Evolutionary conservation across 2,113 vertebrate genomes (phyloP).

Genomic region (Gracilinanus agilis): DNA sequence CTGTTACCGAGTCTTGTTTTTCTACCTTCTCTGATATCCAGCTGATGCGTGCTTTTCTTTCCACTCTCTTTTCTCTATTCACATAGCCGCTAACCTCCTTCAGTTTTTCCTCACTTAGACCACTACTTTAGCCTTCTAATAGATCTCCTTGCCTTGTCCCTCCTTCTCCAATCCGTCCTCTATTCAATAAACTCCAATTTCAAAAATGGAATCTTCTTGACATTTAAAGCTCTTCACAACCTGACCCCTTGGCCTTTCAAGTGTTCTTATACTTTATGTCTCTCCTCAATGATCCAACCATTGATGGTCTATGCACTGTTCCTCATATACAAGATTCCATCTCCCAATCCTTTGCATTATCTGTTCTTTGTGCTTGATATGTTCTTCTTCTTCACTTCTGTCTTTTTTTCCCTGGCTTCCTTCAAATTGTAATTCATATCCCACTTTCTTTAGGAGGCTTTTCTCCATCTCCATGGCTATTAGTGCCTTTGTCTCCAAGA

Average conservation of each 20-base stretch:
- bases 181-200: not conserved
- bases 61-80: not conserved
- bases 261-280: not conserved
- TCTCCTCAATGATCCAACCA: not conserved
- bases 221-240: not conserved
- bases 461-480: not conserved
- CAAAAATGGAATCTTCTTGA: not conserved
- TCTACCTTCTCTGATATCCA: not conserved
- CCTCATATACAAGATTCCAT: not conserved
- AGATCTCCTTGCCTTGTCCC: not conserved
- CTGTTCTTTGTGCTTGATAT: not conserved
- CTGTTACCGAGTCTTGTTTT: not conserved
- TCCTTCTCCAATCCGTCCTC: not conserved
- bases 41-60: not conserved
- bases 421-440: not conserved
- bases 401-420: not conserved
- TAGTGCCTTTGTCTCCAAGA: not conserved
- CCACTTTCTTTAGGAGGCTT: not conserved
- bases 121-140: not conserved
- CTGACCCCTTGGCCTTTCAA: not conserved
- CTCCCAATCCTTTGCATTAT: not conserved
- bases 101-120: not conserved
- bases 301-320: not conserved
- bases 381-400: not conserved
- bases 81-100: not conserved